phyloP scores from a whole-genome alignment of 2,797 vertebrate species.

The Rhabdophis nuchalis region DNA sequence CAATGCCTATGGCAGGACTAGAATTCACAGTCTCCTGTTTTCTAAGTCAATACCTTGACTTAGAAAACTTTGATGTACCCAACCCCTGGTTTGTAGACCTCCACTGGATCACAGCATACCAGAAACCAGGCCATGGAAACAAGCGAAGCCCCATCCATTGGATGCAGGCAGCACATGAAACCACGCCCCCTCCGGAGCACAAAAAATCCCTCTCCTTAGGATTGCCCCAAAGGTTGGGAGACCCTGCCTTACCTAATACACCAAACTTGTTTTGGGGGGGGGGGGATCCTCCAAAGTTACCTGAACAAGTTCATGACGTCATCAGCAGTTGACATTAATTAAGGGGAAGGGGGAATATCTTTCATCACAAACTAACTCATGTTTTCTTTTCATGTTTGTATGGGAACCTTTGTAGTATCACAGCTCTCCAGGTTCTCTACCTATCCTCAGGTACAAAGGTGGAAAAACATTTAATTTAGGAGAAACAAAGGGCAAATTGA shows the following conservation, averaged over 20 bases:
- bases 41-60: background rate
- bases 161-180: no score
- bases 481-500: background rate
- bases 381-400: background rate
- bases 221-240: no score
- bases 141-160: no score
- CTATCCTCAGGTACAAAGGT: background rate
- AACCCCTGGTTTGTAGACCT: no score
- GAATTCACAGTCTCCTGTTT: background rate
- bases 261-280: background rate
- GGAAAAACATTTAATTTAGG: background rate
- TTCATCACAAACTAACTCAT: background rate
- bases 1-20: background rate
- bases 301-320: background rate
- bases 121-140: no score
- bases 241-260: background rate
- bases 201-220: no score
- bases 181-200: no score
- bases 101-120: no score
- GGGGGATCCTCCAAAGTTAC: background rate
- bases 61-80: no score
- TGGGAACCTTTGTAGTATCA: background rate
- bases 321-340: background rate
- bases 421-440: background rate
- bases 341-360: background rate